These are phyloP conservation scores for Gila robusta DNA, from an alignment of 2,797 vertebrate genomes.

Conservation along the genomic window DNA sequence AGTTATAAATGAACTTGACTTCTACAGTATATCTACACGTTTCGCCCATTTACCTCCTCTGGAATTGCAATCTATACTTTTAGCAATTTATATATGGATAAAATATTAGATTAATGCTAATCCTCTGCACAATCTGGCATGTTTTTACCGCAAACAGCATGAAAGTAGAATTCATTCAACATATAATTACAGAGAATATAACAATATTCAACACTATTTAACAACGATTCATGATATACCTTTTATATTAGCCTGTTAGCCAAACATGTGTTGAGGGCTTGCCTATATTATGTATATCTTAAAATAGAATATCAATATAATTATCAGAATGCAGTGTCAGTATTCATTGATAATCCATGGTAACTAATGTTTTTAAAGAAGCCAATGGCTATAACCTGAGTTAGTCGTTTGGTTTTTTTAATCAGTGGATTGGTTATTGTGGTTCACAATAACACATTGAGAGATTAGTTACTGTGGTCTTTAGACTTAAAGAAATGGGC, in stretches of 20 bases:
- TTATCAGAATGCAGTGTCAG: conserved; percentile 24
- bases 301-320: conserved; percentile 26
- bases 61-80: conserved; percentile 47
- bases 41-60: conserved; percentile 54
- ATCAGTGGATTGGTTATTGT: conserved; percentile 4
- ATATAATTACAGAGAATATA: conserved; percentile 21
- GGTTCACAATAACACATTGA: neutral
- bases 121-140: conserved; percentile 86
- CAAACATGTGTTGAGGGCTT: conserved; percentile 45
- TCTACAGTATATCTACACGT: conserved; percentile 18
- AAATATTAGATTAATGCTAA: conserved; percentile 71
- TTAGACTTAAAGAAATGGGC: conserved; percentile 26
- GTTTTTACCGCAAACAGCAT: conserved; percentile 68
- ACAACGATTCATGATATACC: conserved; percentile 25
- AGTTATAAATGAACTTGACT: conserved; percentile 61
- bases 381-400: conserved; percentile 38
- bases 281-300: conserved; percentile 35
- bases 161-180: conserved; percentile 46
- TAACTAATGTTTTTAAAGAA: conserved; percentile 34
- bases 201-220: conserved; percentile 36
- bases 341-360: conserved; percentile 24
- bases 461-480: conserved; percentile 3
- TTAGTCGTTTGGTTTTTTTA: conserved; percentile 25
- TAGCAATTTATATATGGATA: conserved; percentile 67
- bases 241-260: conserved; percentile 42